phyloP scores from a whole-genome alignment of 2,797 vertebrate species.

The Sebastes oblongus region DNA sequence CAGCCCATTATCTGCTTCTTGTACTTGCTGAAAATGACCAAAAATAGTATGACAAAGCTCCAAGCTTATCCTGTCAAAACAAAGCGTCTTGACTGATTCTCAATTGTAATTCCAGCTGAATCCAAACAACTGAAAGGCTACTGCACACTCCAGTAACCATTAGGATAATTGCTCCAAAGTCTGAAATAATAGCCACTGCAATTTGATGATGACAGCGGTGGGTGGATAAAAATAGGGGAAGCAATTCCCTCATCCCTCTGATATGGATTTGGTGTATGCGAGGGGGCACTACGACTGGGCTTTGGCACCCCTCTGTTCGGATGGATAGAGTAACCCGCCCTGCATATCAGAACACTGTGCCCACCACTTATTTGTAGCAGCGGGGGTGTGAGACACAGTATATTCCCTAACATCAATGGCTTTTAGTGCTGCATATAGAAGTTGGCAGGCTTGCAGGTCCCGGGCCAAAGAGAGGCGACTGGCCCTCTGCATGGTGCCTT shows the following conservation, averaged over 20 bases:
- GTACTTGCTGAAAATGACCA: background rate
- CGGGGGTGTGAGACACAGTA: constrained; percentile 82
- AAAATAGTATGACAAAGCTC: background rate
- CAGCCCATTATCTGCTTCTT: background rate
- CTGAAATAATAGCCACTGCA: constrained; percentile 76
- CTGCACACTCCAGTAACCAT: constrained; percentile 67
- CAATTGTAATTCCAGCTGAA: constrained; percentile 38
- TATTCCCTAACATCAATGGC: constrained; percentile 82
- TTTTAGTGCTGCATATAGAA: constrained; percentile 83
- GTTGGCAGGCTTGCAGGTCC: constrained; percentile 67
- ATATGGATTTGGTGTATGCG: constrained; percentile 67
- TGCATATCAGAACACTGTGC: constrained; percentile 77
- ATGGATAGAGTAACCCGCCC: constrained; percentile 80
- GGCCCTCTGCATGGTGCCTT: constrained; percentile 40
- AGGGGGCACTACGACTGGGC: constrained; percentile 68
- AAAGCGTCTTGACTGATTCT: constrained; percentile 21
- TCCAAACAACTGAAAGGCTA: constrained; percentile 40
- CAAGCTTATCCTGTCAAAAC: constrained; percentile 21
- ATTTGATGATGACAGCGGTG: constrained; percentile 74
- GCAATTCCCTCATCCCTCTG: constrained; percentile 70
- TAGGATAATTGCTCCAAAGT: constrained; percentile 79
- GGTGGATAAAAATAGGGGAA: constrained; percentile 75
- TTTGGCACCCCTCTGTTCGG: constrained; percentile 70
- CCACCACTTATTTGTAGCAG: constrained; percentile 80
- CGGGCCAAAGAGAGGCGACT: constrained; percentile 49